Percentiles rank a stretch among this genome's conserved stretches.
These are phyloP conservation scores for Meliscaeva auricollis DNA, from an alignment of 2,888 invertebrate species.

Conservation along the genomic window DNA sequence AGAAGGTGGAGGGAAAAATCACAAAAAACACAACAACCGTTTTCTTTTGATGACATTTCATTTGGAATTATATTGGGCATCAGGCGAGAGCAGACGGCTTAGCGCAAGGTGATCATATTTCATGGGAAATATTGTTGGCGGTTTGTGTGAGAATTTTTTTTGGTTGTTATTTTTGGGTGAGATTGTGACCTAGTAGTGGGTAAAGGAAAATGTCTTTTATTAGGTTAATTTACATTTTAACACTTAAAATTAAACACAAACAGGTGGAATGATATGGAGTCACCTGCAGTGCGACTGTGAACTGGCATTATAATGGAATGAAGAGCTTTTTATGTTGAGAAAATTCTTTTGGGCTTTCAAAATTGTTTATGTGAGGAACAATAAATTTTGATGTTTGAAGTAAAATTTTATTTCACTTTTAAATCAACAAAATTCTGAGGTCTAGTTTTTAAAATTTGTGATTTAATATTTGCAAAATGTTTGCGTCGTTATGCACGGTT, in stretches of 20 bases:
- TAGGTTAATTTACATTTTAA: slow-evolving; percentile 44
- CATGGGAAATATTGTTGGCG: slow-evolving; percentile 62
- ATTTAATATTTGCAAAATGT: too few relatives aligned
- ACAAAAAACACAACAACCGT: slow-evolving; percentile 32
- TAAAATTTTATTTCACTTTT: too few relatives aligned
- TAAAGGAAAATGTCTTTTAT: slow-evolving; percentile 23
- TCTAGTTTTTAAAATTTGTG: too few relatives aligned
- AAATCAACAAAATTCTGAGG: too few relatives aligned
- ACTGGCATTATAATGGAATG: neutral
- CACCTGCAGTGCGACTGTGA: slow-evolving; percentile 29
- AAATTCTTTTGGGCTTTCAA: slow-evolving; percentile 12
- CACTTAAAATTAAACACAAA: slow-evolving; percentile 39
- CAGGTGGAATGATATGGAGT: slow-evolving; percentile 29
- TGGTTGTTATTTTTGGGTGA: neutral
- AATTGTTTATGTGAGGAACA: neutral
- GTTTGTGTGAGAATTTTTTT: slow-evolving; percentile 24
- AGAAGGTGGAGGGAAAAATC: neutral
- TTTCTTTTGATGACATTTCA: slow-evolving; percentile 46
- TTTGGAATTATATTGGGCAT: slow-evolving; percentile 12
- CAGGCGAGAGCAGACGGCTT: neutral
- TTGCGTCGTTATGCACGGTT: too few relatives aligned
- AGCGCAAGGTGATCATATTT: slow-evolving; percentile 56
- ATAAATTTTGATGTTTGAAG: too few relatives aligned
- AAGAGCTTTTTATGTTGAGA: neutral
- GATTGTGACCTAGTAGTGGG: slow-evolving; percentile 23